Percentiles rank a stretch among this genome's conserved stretches.
Evolutionary conservation across 2,113 vertebrate species (phyloP).

Genomic region (Rhineura floridana): DNA sequence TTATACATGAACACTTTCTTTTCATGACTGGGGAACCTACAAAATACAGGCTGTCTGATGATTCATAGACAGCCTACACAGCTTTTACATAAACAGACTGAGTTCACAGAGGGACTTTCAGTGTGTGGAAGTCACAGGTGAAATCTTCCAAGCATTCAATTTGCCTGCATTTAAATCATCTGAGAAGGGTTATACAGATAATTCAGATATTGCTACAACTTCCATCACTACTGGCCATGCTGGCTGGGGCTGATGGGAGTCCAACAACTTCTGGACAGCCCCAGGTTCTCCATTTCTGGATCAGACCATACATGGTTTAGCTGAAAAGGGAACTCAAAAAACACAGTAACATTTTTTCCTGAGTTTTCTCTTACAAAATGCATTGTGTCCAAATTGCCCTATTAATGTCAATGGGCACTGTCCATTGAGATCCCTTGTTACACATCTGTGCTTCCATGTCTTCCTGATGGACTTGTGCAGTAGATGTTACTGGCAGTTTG

Average conservation of each 20-base stretch:
- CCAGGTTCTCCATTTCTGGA: neutral
- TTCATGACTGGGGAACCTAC: neutral
- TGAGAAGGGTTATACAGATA: neutral
- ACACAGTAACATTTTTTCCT: conserved; percentile 13
- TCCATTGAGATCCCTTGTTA: too few relatives aligned
- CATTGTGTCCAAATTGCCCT: too few relatives aligned
- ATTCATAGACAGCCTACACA: neutral
- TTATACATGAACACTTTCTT: neutral
- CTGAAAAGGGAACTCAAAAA: neutral
- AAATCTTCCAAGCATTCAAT: neutral
- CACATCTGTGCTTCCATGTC: too few relatives aligned
- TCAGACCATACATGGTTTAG: neutral
- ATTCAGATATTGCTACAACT: neutral
- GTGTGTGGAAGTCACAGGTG: neutral
- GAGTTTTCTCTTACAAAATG: too few relatives aligned
- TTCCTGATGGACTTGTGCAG: neutral
- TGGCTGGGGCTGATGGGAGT: neutral
- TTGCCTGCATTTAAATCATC: neutral
- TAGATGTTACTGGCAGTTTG: neutral
- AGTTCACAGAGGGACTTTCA: neutral
- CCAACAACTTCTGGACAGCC: neutral
- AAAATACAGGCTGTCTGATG: neutral
- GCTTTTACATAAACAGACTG: neutral
- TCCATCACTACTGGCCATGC: neutral
- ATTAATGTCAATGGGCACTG: too few relatives aligned